Base-by-base conservation (phyloP, 1,140 invertebrate genomes). In the Apis florea region DNA sequence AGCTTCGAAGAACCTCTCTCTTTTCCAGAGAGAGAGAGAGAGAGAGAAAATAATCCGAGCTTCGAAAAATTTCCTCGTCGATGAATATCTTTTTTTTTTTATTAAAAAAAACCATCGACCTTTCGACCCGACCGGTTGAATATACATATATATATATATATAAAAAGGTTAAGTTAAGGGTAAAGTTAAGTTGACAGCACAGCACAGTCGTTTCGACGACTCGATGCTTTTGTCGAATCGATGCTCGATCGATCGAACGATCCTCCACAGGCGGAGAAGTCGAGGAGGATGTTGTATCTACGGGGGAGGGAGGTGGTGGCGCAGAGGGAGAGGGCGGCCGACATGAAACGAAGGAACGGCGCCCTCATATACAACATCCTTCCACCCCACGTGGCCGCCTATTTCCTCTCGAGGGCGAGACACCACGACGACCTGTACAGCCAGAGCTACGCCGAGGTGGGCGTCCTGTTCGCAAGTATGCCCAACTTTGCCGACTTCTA, bases 401-500 rank as follows among this genome's bases (percentile, higher is more conserved):
- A 98, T 93, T 98, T 98, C 93, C 96, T 99, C 91, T 97, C 97
- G 9, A 95, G 95, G 88, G 95, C 96, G 70, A 94, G 97, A 77
- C 97, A 97, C 89, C 96, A 98, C 89, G 96, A 98, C 90, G 97
- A 98, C 92, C 95, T 98, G 19, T 99, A 98, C 94, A 98, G 97
- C 75, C 97, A 98, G 92, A 98, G 97, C 93, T 98, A 98, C 92
- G 96, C 97, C 0, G 97, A 98, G 90, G 97, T 98, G 31, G 98
- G 98, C 54, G 97, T 99, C 12, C 94, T 99, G 8, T 99, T 99
- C 92, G 98, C 98, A 53, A 98, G 97, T 66, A 99, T 99, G 97
- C 98, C 98, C 58, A 98, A 98, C 93, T 99, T 98, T 93, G 86
- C 94, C 95, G 98, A 98, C 94, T 99, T 99, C 91, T 99, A 99